A percentile compares a stretch with the other conserved stretches of the same genome.
phyloP scores from a whole-genome alignment of 2,888 invertebrate species.

The Microplitis deprimator region DNA sequence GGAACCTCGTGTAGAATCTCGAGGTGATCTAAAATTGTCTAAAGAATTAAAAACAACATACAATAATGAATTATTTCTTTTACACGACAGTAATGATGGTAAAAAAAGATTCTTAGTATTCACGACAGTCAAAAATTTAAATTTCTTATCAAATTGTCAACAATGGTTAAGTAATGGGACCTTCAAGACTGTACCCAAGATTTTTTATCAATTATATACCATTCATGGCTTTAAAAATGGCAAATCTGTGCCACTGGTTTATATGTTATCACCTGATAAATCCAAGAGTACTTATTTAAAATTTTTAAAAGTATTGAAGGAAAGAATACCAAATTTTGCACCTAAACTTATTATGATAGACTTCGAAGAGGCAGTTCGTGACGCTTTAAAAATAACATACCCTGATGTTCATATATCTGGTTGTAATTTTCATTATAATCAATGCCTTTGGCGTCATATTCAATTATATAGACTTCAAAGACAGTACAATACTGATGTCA shows the following conservation, averaged over 20 bases:
- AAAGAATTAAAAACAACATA: neutral
- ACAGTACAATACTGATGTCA: neutral
- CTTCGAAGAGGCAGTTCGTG: conserved; percentile 1
- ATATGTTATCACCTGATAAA: conserved; percentile 8
- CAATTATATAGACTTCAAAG: neutral
- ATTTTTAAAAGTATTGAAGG: neutral
- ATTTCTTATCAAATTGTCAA: neutral
- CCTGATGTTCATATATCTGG: neutral
- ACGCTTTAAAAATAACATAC: neutral
- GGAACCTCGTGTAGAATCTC: neutral
- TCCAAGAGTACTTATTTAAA: neutral
- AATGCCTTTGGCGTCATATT: conserved; percentile 7
- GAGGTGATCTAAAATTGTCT: neutral
- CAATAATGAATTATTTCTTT: neutral
- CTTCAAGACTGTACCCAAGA: neutral
- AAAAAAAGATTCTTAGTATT: conserved; percentile 4
- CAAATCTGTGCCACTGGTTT: neutral
- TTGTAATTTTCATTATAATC: conserved; percentile 11
- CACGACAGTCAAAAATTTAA: neutral
- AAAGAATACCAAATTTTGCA: neutral
- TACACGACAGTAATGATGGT: neutral
- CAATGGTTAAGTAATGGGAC: conserved; percentile 13
- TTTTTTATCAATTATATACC: conserved; percentile 14
- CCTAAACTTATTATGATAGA: conserved; percentile 1
- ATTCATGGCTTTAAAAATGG: conserved; percentile 13